Conservation (phyloP, 2,888 invertebrate species). For the Pachycephus smyrnensis region DNA sequence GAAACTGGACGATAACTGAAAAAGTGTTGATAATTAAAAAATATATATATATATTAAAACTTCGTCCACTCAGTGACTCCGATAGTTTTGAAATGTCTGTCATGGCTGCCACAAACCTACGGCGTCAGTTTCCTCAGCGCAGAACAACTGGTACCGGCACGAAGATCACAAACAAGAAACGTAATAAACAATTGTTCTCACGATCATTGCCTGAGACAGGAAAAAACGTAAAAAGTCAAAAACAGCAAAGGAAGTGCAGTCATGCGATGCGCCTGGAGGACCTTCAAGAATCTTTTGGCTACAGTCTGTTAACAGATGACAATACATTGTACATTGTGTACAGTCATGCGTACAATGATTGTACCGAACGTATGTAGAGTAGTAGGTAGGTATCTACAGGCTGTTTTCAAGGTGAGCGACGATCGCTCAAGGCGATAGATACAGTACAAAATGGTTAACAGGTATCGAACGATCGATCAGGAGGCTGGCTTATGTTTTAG, state of each 20-base stretch:
- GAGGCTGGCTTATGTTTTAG: not conserved
- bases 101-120: not conserved
- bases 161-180: not conserved
- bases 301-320: not conserved
- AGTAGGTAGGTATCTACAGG: not conserved
- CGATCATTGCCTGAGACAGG: not conserved
- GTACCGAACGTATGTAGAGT: not conserved
- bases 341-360: not conserved
- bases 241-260: not conserved
- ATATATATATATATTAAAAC: not conserved
- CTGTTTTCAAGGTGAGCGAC: not conserved
- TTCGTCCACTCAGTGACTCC: not conserved
- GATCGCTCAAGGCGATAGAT: not conserved
- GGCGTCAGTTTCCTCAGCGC: no score
- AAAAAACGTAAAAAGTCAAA: not conserved
- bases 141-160: not conserved
- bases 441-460: not conserved
- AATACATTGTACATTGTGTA: not conserved
- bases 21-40: not conserved
- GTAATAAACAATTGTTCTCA: not conserved
- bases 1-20: not conserved
- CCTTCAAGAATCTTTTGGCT: not conserved
- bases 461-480: not conserved
- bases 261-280: not conserved
- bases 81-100: not conserved